A percentile compares a stretch with the other conserved stretches of the same genome.
Evolutionary conservation across 2,888 invertebrate genomes (phyloP).

Genomic region (Acleris literana): DNA sequence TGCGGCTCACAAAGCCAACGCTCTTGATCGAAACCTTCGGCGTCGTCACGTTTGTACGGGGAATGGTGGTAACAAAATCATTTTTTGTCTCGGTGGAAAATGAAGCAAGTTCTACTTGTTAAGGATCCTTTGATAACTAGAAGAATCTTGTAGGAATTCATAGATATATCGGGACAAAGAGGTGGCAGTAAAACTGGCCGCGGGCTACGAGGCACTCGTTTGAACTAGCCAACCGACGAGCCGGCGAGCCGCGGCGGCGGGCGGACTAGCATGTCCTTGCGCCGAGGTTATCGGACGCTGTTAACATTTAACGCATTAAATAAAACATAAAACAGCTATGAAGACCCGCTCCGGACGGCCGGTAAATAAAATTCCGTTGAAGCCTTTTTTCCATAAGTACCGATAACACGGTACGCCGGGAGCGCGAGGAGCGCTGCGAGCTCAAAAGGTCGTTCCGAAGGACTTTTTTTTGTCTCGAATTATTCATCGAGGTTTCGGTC

Average conservation of each 20-base stretch:
- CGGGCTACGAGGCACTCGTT: constrained; percentile 44
- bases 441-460: constrained; percentile 75
- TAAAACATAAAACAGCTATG: constrained; percentile 76
- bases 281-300: constrained; percentile 79
- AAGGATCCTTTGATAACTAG: not conserved
- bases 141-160: not conserved
- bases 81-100: constrained; percentile 13
- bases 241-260: constrained; percentile 42
- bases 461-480: constrained; percentile 70
- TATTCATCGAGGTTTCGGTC: constrained; percentile 55
- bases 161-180: constrained; percentile 42
- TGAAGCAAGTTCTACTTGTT: not conserved
- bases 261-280: constrained; percentile 74
- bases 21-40: constrained; percentile 47
- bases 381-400: constrained; percentile 74
- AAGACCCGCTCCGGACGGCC: constrained; percentile 71
- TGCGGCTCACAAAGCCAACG: constrained; percentile 40
- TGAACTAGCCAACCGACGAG: constrained; percentile 55
- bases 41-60: constrained; percentile 37
- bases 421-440: constrained; percentile 53
- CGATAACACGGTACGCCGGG: constrained; percentile 65
- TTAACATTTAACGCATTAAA: constrained; percentile 78
- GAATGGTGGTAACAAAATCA: constrained; percentile 13
- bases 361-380: constrained; percentile 79
- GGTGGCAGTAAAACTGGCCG: constrained; percentile 57